Evolutionary conservation across 2,113 vertebrate species (phyloP).

Genomic region (Osmerus mordax): DNA sequence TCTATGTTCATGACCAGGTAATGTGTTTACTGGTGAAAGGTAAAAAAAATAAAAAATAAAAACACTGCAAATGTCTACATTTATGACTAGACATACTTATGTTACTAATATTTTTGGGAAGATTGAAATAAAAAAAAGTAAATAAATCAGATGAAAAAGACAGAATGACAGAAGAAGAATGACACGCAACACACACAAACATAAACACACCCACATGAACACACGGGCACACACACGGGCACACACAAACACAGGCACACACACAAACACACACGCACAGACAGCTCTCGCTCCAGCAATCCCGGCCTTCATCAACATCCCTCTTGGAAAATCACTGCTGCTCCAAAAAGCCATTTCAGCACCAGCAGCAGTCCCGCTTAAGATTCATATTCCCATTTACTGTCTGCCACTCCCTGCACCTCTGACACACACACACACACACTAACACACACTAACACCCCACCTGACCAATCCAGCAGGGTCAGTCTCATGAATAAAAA

Average conservation of each 20-base stretch:
- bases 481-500: conserved; percentile 66
- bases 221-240: not conserved
- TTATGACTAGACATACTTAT: too few relatives aligned
- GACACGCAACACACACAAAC: not conserved
- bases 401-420: too few relatives aligned
- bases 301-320: conserved; percentile 67
- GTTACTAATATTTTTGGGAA: too few relatives aligned
- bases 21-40: not conserved
- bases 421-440: too few relatives aligned
- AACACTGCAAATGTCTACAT: too few relatives aligned
- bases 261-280: conserved; percentile 18
- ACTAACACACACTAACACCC: too few relatives aligned
- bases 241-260: not conserved
- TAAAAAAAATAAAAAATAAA: not conserved
- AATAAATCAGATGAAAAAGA: not conserved
- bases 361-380: conserved; percentile 46
- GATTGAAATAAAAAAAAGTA: too few relatives aligned
- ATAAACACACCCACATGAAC: not conserved
- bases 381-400: too few relatives aligned
- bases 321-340: conserved; percentile 70
- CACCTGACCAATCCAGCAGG: too few relatives aligned
- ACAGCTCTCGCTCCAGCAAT: conserved; percentile 49
- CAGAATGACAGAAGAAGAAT: not conserved
- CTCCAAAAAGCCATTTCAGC: conserved; percentile 69
- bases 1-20: not conserved